Conservation (phyloP, 2,888 invertebrate genomes). For the Atherix ibis region DNA sequence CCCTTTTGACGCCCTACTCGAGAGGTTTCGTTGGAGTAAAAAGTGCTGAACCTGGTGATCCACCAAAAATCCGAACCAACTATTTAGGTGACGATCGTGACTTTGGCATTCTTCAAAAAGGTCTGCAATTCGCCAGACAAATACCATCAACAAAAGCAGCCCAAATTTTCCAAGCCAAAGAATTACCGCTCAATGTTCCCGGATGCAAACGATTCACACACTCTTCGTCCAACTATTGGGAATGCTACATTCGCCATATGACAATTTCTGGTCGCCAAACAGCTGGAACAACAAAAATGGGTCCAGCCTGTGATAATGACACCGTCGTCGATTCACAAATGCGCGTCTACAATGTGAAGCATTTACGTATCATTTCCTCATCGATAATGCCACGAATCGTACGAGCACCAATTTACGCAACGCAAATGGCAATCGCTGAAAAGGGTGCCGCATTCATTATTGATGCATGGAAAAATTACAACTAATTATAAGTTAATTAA, state of each 20-base stretch:
- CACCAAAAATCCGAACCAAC: constrained; percentile 47
- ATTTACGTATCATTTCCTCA: constrained; percentile 38
- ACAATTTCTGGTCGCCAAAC: constrained; percentile 43
- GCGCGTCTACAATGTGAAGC: constrained; percentile 31
- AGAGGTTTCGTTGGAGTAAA: constrained; percentile 37
- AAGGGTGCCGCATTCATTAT: constrained; percentile 8
- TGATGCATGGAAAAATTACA: constrained; percentile 6
- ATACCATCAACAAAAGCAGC: constrained; percentile 30
- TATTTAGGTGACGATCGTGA: constrained; percentile 42
- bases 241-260: constrained; percentile 36
- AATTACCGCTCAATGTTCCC: constrained; percentile 42
- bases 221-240: constrained; percentile 33
- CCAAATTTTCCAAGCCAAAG: constrained; percentile 19
- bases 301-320: constrained; percentile 26
- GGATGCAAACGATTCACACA: constrained; percentile 13
- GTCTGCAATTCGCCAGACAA: constrained; percentile 25
- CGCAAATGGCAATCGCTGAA: constrained; percentile 9
- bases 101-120: constrained; percentile 31
- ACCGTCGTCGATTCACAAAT: constrained; percentile 34
- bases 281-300: constrained; percentile 50
- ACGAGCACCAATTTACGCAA: constrained; percentile 7
- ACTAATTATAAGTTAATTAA: neutral
- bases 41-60: constrained; percentile 49
- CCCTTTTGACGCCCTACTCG: constrained; percentile 34
- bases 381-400: constrained; percentile 39